These are phyloP conservation scores for Acrobasis repandana DNA, from an alignment of 2,888 invertebrate genomes.

Conservation along the genomic window DNA sequence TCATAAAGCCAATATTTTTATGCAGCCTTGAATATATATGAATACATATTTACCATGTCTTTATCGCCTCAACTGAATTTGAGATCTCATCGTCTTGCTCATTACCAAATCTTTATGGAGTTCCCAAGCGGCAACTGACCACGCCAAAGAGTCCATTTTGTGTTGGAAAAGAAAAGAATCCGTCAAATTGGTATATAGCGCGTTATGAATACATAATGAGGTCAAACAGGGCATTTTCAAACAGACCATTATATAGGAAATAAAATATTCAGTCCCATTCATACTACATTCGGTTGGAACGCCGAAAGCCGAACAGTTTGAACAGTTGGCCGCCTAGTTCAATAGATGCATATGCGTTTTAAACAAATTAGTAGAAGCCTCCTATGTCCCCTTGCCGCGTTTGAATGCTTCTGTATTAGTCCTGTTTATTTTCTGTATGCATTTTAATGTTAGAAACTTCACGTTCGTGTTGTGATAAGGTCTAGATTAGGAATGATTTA, in stretches of 20 bases:
- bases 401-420: conserved; percentile 22
- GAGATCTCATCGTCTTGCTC: conserved; percentile 24
- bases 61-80: background rate
- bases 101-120: conserved; percentile 43
- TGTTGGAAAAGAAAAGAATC: conserved; percentile 71
- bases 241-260: conserved; percentile 75
- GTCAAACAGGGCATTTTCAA: conserved; percentile 78
- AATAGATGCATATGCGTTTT: conserved; percentile 49
- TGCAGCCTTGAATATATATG: background rate
- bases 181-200: conserved; percentile 80
- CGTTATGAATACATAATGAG: conserved; percentile 79
- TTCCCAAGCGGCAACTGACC: conserved; percentile 56
- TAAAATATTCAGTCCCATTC: conserved; percentile 81
- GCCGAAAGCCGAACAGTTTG: conserved; percentile 75
- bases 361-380: conserved; percentile 55
- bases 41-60: background rate
- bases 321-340: conserved; percentile 68
- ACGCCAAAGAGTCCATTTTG: conserved; percentile 70
- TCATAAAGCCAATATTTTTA: no score
- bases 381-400: conserved; percentile 47
- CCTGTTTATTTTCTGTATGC: conserved; percentile 13
- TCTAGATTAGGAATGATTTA: conserved; percentile 9
- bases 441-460: conserved; percentile 9
- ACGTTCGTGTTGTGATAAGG: conserved; percentile 1
- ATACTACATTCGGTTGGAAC: conserved; percentile 62